Percentiles rank a stretch among this genome's conserved stretches.
phyloP scores from a whole-genome alignment of 2,797 vertebrate genomes.

The Ateles fusciceps region DNA sequence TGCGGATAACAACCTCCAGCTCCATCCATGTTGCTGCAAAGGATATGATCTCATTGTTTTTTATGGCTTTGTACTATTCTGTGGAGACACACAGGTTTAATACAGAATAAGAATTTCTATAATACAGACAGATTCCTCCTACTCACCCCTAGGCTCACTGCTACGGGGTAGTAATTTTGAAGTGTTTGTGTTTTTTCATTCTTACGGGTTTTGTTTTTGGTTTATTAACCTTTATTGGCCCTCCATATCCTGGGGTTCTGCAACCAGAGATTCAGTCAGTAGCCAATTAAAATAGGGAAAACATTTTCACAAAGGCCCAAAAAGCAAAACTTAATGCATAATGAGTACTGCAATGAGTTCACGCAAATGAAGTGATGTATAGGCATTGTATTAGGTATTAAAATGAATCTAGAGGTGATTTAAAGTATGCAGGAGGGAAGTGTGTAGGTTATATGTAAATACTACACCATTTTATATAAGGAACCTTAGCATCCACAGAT shows the following conservation, averaged over 20 bases:
- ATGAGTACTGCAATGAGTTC: background rate
- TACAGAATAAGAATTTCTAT: background rate
- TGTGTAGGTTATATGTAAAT: background rate
- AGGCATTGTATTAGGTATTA: background rate
- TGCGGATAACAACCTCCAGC: background rate
- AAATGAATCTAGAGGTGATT: background rate
- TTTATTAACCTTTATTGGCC: background rate
- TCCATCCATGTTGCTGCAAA: background rate
- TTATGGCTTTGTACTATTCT: background rate
- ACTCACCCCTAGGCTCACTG: background rate
- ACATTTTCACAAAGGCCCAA: background rate
- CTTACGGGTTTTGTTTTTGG: background rate
- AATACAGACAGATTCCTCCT: background rate
- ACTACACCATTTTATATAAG: background rate
- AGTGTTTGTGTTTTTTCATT: background rate
- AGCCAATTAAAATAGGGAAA: background rate
- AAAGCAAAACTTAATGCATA: background rate
- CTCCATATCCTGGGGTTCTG: background rate
- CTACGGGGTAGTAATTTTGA: constrained; percentile 11
- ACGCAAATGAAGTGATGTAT: background rate
- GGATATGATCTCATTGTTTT: background rate
- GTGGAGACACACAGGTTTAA: background rate
- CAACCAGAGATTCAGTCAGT: background rate
- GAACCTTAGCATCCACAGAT: background rate
- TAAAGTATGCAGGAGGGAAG: background rate